These are phyloP conservation scores for Hybos culiciformis DNA, from an alignment of 2,888 invertebrate species.

Conservation along the genomic window DNA sequence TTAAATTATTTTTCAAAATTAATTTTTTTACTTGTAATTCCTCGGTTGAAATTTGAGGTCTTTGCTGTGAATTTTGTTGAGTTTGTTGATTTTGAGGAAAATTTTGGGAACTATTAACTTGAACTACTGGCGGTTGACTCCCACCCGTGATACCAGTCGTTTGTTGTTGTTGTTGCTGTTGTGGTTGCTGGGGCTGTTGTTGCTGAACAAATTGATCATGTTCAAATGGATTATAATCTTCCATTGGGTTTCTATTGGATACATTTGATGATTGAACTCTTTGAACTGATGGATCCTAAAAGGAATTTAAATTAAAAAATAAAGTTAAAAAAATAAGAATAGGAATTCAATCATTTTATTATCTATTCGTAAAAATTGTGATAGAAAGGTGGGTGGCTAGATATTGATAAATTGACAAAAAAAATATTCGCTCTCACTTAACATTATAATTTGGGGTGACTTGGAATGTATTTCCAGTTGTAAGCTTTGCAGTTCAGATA, in stretches of 20 bases:
- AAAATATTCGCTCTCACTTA: too few relatives aligned
- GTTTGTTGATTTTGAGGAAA: constrained; percentile 21
- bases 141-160: not conserved
- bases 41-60: constrained; percentile 48
- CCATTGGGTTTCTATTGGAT: constrained; percentile 48
- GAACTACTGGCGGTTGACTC: constrained; percentile 29
- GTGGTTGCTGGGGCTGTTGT: constrained; percentile 39
- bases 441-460: too few relatives aligned
- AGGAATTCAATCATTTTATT: too few relatives aligned
- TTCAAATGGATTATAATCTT: constrained; percentile 93
- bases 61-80: constrained; percentile 25
- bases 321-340: too few relatives aligned
- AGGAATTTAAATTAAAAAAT: constrained; percentile 1
- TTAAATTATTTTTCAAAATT: too few relatives aligned
- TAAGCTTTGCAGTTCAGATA: too few relatives aligned
- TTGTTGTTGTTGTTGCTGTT: not conserved
- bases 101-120: constrained; percentile 32
- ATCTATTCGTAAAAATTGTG: too few relatives aligned
- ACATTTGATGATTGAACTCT: constrained; percentile 69
- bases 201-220: constrained; percentile 39
- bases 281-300: constrained; percentile 87
- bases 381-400: too few relatives aligned
- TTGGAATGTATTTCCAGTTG: too few relatives aligned
- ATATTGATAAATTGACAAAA: too few relatives aligned
- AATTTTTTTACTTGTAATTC: constrained; percentile 51